Base-by-base conservation (phyloP, 2,797 vertebrate genomes). In the Anolis apletophallus region DNA sequence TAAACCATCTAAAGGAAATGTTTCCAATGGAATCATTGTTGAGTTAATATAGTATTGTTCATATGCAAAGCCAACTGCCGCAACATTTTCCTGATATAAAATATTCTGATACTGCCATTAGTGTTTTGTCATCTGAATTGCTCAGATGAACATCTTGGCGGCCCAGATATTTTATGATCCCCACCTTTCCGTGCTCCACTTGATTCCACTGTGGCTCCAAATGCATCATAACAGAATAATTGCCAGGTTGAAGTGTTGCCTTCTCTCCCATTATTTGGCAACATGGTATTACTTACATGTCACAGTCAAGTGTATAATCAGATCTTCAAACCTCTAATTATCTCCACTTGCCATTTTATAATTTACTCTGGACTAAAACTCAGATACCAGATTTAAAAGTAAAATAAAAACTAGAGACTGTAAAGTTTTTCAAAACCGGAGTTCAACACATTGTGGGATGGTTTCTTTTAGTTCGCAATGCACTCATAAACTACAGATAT, bases 321-420 rank as follows among this genome's bases (percentile, higher is more conserved):
- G 40, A 50, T 86, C 29, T 86, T 50, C 12, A 40, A 87, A 77
- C 84, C 74, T 81, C 80, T 91, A 85, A 93, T 95, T 93, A 74
- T 84, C 86, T 71, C 75, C 87, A 88, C 57, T 91, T 78, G 83
- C 92, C 40, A 61, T 68, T 91, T 75, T 12, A n/a, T 21, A 21
- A 40, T 46, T 46, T 34, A 36, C 72, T 75, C 59, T 19, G 76
- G 75, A 68, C 83, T 87, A 83, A 55, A 88, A 88, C 86, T 83
- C 76, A 61, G 89, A 88, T 88, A 71, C 85, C 77, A 36, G 72
- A 91, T 93, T 94, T 92, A 72, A 82, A 88, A 82, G 36, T 40
- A 88, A 88, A 75, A n/a, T 68, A 11, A 81, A 91, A 87, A 81
- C 23, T 36, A 21, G 32, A 36, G 64, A 32, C 36, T 23, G 32